phyloP scores from a whole-genome alignment of 2,797 vertebrate species.

The Florisuga fusca region DNA sequence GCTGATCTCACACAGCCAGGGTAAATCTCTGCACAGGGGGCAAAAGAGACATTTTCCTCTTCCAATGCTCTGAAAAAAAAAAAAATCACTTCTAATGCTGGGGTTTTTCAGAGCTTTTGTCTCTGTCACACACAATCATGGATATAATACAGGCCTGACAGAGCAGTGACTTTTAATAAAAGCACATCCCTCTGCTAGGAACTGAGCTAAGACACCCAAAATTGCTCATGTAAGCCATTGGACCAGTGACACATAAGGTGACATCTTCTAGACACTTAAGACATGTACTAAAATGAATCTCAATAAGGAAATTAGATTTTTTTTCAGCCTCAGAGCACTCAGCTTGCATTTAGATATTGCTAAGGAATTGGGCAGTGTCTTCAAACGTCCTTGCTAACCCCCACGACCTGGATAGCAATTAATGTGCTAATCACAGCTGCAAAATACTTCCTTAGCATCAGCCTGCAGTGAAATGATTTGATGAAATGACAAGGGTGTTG shows the following conservation, averaged over 20 bases:
- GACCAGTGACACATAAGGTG: neutral
- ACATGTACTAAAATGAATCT: neutral
- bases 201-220: neutral
- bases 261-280: neutral
- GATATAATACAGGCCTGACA: neutral
- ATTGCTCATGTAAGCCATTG: neutral
- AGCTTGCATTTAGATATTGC: neutral
- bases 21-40: no score
- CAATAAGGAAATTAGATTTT: neutral
- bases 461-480: neutral
- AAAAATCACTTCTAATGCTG: neutral
- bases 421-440: neutral
- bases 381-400: neutral
- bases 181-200: neutral
- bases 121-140: neutral
- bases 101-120: neutral
- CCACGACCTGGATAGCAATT: fast-evolving
- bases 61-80: neutral
- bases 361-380: neutral
- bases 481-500: neutral
- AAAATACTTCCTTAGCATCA: neutral
- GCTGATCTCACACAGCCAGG: neutral
- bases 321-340: neutral
- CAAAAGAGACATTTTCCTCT: neutral
- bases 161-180: neutral